Evolutionary conservation across 2,888 invertebrate species (phyloP).

Genomic region (Tridacna gigas): DNA sequence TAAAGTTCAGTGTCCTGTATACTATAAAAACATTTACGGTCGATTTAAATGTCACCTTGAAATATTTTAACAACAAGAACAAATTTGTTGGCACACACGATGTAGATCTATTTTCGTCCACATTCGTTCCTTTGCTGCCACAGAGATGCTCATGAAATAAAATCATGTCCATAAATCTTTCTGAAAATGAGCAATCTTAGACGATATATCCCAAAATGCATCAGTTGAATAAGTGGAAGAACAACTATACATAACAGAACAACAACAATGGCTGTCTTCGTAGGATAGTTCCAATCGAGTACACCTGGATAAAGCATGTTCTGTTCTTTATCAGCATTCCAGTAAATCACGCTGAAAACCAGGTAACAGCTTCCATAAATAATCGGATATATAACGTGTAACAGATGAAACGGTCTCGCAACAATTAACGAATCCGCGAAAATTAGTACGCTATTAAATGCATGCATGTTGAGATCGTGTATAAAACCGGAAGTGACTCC

Average conservation of each 20-base stretch:
- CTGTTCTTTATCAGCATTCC: slow-evolving; percentile 73
- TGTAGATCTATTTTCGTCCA: no score
- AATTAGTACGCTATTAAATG: slow-evolving; percentile 72
- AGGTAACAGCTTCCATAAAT: slow-evolving; percentile 71
- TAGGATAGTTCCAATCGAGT: slow-evolving; percentile 81
- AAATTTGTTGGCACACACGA: no score
- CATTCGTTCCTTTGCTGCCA: no score
- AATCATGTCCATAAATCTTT: slow-evolving; percentile 23
- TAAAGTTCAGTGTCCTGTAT: no score
- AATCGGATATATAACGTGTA: slow-evolving; percentile 74
- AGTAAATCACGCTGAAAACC: slow-evolving; percentile 74
- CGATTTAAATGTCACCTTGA: background rate
- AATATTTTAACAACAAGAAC: background rate
- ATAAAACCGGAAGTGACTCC: slow-evolving; percentile 43
- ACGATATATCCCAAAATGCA: slow-evolving; percentile 68
- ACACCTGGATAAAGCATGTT: slow-evolving; percentile 78
- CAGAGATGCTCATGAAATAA: background rate
- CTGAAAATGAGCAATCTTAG: slow-evolving; percentile 49
- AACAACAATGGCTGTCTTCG: slow-evolving; percentile 59
- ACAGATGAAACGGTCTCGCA: slow-evolving; percentile 73
- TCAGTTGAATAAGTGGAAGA: slow-evolving; percentile 68
- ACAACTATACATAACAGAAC: slow-evolving; percentile 61
- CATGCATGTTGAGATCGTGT: slow-evolving; percentile 74
- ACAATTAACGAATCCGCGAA: slow-evolving; percentile 70
- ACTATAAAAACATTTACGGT: no score